A percentile compares a stretch with the other conserved stretches of the same genome.
phyloP scores from a whole-genome alignment of 2,113 vertebrate genomes.

The Nibea coibor region DNA sequence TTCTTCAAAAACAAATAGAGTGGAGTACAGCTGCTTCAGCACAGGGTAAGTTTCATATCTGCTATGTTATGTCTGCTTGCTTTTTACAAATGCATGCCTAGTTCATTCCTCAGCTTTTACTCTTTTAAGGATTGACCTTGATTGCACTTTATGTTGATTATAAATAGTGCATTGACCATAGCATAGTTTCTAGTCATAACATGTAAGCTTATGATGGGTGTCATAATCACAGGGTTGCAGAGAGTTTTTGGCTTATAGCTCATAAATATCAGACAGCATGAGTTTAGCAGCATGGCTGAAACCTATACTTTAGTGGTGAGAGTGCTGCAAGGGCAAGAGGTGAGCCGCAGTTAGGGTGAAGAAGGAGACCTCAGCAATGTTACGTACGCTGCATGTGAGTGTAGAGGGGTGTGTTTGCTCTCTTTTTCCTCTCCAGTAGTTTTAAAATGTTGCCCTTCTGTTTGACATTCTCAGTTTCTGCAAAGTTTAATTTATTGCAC shows the following conservation, averaged over 20 bases:
- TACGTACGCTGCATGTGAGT: slow-evolving; percentile 20
- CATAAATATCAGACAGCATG: slow-evolving; percentile 63
- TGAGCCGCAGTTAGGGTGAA: slow-evolving; percentile 51
- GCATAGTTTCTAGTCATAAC: slow-evolving; percentile 35
- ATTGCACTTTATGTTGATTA: slow-evolving; percentile 29
- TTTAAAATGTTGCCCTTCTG: neutral
- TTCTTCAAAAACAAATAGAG: slow-evolving; percentile 61
- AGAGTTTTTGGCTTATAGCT: slow-evolving; percentile 46
- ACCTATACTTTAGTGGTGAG: slow-evolving; percentile 67
- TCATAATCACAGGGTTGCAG: slow-evolving; percentile 58
- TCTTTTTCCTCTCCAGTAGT: neutral
- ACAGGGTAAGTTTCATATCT: slow-evolving; percentile 76
- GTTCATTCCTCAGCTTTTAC: neutral
- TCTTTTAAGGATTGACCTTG: slow-evolving; percentile 15
- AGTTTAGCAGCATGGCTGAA: slow-evolving; percentile 49
- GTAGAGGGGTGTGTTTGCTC: slow-evolving; percentile 17
- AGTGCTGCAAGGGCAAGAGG: slow-evolving; percentile 62
- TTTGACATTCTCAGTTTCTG: neutral
- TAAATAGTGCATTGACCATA: slow-evolving; percentile 34
- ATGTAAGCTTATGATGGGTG: slow-evolving; percentile 38
- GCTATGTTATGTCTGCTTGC: neutral
- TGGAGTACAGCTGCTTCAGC: slow-evolving; percentile 74
- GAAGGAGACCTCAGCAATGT: slow-evolving; percentile 48
- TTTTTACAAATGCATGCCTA: slow-evolving; percentile 14
- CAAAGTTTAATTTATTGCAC: neutral